Base-by-base conservation (phyloP, 2,797 vertebrate genomes). In the Artibeus lituratus region DNA sequence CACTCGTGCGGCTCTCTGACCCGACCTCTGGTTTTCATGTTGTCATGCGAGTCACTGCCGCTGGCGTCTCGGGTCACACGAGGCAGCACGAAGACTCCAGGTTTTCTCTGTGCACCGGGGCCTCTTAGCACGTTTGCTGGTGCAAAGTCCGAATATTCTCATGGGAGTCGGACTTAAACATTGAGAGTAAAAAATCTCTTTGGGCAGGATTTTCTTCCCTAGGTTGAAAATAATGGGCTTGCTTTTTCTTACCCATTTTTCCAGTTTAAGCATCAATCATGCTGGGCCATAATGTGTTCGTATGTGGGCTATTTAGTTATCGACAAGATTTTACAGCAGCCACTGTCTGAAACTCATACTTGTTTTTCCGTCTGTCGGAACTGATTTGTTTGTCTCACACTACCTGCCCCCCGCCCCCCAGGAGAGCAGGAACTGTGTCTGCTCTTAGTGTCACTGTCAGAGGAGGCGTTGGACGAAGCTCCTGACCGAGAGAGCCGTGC, bases 121-220 rank as follows among this genome's bases (percentile, higher is more conserved):
- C 95, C 90, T 87, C 88, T 90, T 42, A 84, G 59, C 22, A 67
- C 16, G 47, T 77, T 82, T 93, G 49, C 72, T 83, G 49, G 19
- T 42, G 59, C 81, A 74, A 76, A 77, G 65, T 77, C 44, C 37
- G 87, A 51, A 39, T 49, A n/a, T 35, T 55, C 39, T n/a, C 53
- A 37, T 14, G 22, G 47, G 42, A 72, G 7, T 9, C 53, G 21
- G 12, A 62, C 9, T 84, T 73, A 53, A 89, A 82, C 12, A 42
- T 59, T 78, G 47, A 53, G 32, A 42, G 42, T 32, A 59, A 24
- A 26, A 14, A 65, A 22, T 73, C 9, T 21, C 7, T 92, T 29
- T 57, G 2, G 3, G 11, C 15, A 87, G 72, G 44, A 67, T 57
- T 69, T 91, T 74, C 57, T 93, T 82, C 32, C 19, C 57, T 76